Conservation (phyloP, 92 coral and sea anemone genomes). For the Parazoanthus darwini region DNA sequence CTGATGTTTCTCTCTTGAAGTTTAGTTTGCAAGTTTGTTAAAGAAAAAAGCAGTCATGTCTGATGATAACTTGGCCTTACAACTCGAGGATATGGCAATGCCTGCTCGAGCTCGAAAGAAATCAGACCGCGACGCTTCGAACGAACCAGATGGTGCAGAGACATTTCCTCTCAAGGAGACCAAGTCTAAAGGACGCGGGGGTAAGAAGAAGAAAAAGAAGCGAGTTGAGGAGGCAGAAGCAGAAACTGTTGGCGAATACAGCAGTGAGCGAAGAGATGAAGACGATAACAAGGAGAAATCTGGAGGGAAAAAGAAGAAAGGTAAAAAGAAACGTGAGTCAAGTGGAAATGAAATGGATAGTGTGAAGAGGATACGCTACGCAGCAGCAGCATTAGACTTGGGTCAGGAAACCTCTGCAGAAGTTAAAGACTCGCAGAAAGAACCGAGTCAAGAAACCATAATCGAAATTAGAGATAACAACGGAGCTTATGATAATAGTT, state of each 20-base stretch:
- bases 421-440: constrained; percentile 1
- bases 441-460: constrained; percentile 8
- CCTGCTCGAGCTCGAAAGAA: not conserved
- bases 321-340: not conserved
- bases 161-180: not conserved
- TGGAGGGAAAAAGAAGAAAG: constrained; percentile 19
- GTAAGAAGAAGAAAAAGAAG: not conserved
- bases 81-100: not conserved
- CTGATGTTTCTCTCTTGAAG: not conserved
- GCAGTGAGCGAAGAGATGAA: not conserved
- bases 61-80: not conserved
- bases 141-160: not conserved
- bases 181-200: not conserved
- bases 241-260: not conserved
- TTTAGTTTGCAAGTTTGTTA: not conserved
- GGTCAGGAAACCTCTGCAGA: constrained; percentile 2
- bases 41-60: not conserved
- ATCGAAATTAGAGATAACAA: constrained; percentile 21
- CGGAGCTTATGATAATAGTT: not conserved
- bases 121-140: not conserved
- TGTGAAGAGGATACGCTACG: too few relatives aligned
- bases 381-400: not conserved
- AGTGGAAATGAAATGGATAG: not conserved
- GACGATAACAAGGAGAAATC: constrained; percentile 6
- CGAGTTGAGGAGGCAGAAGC: constrained; percentile 3